Conservation (phyloP, 2,888 invertebrate species). For the Herminia tarsipennalis region DNA sequence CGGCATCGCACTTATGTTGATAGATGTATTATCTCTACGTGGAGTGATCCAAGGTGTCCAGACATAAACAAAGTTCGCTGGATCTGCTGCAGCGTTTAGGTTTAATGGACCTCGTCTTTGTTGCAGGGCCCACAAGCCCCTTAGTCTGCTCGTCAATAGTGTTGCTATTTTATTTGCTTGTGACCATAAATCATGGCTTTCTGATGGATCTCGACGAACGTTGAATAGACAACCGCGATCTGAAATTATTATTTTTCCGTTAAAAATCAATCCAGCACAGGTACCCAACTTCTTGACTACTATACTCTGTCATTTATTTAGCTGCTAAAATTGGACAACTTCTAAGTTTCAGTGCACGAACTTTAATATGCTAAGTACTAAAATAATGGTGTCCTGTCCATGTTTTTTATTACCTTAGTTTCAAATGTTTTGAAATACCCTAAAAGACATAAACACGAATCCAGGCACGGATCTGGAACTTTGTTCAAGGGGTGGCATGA, state of each 20-base stretch:
- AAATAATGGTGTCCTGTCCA: no score
- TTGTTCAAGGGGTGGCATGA: no score
- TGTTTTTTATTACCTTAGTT: no score
- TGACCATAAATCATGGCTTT: conserved; percentile 88
- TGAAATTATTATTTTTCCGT: no score
- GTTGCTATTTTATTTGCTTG: conserved; percentile 80
- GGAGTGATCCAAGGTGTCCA: conserved; percentile 88
- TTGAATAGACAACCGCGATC: conserved; percentile 90
- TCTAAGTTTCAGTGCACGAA: no score
- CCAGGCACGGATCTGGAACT: no score
- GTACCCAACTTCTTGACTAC: background rate
- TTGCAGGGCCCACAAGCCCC: conserved; percentile 75
- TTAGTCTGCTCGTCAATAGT: conserved; percentile 71
- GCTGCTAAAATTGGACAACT: no score
- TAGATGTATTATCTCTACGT: conserved; percentile 13
- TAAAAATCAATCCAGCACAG: background rate
- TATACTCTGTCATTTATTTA: no score
- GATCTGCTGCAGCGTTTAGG: conserved; percentile 86
- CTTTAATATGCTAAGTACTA: no score
- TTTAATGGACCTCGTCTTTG: conserved; percentile 74
- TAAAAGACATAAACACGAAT: no score
- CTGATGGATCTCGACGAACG: conserved; percentile 92
- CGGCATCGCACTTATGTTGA: conserved; percentile 17
- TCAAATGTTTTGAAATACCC: no score
- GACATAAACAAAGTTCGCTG: conserved; percentile 88